Evolutionary conservation across 2,797 vertebrate species (phyloP), one percentile per base, ranked within the genome.

Genomic region (Sebastes matsubarae): DNA sequence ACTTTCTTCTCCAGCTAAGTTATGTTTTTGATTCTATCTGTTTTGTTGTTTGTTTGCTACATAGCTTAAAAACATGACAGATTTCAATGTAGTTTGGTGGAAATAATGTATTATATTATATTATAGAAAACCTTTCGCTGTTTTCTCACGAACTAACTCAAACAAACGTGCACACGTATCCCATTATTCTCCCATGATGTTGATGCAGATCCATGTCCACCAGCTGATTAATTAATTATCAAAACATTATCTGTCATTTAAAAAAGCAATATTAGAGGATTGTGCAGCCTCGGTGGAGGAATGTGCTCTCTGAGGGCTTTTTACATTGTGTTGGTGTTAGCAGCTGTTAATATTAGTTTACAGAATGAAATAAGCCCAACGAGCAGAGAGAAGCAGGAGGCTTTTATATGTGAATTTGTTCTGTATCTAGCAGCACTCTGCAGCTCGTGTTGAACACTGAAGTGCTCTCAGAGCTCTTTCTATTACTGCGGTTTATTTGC

Each of bases 401-500:
- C 70, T 85, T 86, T 88, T 72, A 80, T 22, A 34, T 68, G 32
- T 57, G 64, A 68, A 50, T 87, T 36, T 10, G 65, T 52, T 80
- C 24, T 16, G 60, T 58, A 74, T 88, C 67, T 80, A 4, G 72
- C 38, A 77, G 25, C 75, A 55, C 81, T 84, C 68, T 65, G 63
- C 78, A 20, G 71, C 61, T 2, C 8, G 29, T 34, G 76, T 64
- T 75, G 73, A 57, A 29, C 2, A 30, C 64, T 69, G 55, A 87
- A 88, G 82, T 72, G 75, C 88, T 79, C 77, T 86, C 88, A 55
- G 4, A 80, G 65, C 87, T 82, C 83, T 77, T 79, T 92, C 85
- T 89, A 88, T 86, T 79, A 80, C 84, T 36, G 25, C 8, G 67
- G 83, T 80, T 89, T 91, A 87, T 92, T 91, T 90, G 87, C 29